Conservation (phyloP, 1,140 invertebrate species). For the Zaprionus gabonicus region DNA sequence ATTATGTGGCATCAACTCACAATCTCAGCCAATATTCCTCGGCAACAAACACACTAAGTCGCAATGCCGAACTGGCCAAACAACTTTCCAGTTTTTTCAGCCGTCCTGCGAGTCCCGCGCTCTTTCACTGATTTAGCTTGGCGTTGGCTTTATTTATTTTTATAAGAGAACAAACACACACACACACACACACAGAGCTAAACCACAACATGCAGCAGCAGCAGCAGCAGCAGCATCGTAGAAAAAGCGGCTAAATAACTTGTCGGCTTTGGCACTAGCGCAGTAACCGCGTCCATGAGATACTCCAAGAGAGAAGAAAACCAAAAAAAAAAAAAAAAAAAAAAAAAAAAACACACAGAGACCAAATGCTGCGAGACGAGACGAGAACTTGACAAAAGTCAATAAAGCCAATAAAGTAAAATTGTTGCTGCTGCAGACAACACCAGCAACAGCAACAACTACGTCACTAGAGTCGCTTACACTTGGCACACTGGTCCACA, state of each 20-base stretch:
- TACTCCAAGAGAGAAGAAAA: constrained; percentile 10
- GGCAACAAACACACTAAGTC: constrained; percentile 16
- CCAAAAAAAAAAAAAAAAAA: constrained; percentile 12
- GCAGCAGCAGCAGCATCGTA: constrained; percentile 14
- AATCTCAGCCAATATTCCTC: constrained; percentile 29
- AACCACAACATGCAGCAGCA: constrained; percentile 10
- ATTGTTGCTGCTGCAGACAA: constrained; percentile 45
- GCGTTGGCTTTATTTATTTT: constrained; percentile 79
- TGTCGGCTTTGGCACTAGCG: constrained; percentile 48
- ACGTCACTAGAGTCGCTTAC: constrained; percentile 14
- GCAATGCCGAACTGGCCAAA: constrained; percentile 66
- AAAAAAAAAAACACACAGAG: constrained; percentile 8
- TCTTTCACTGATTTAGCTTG: constrained; percentile 64
- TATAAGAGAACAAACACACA: constrained; percentile 74
- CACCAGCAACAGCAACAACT: constrained; percentile 13
- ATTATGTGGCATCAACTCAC: constrained; percentile 40
- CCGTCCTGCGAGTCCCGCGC: constrained; percentile 18
- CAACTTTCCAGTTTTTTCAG: constrained; percentile 74
- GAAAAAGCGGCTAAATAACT: constrained; percentile 57
- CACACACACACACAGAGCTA: constrained; percentile 30
- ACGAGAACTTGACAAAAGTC: constrained; percentile 77
- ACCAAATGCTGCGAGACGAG: constrained; percentile 45
- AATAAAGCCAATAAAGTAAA: constrained; percentile 82
- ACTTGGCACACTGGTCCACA: constrained; percentile 20
- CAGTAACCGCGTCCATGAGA: constrained; percentile 51